Conservation (phyloP, 2,888 invertebrate genomes). For the Aspidiotus destructor region DNA sequence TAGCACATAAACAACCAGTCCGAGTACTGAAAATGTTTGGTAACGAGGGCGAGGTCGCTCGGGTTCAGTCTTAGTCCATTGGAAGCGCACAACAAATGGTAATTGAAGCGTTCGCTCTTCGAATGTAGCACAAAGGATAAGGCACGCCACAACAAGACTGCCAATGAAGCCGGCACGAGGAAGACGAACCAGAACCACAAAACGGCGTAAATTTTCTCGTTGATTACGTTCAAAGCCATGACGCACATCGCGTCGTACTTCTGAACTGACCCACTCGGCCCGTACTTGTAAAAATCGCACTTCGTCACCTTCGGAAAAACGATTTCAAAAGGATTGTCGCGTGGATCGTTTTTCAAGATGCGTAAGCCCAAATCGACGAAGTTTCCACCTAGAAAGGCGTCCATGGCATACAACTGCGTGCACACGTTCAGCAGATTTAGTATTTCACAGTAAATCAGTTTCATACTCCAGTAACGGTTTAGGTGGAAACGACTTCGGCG, state of each 20-base stretch:
- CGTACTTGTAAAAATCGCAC: constrained; percentile 82
- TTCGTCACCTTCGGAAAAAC: constrained; percentile 85
- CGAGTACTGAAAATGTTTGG: constrained; percentile 47
- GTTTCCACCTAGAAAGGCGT: constrained; percentile 82
- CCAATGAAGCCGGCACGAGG: constrained; percentile 54
- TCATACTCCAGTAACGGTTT: constrained; percentile 40
- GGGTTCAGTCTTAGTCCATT: constrained; percentile 33
- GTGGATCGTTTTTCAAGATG: constrained; percentile 62
- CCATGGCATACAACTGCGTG: constrained; percentile 76
- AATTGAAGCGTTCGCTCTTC: constrained; percentile 65
- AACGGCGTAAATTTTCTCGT: constrained; percentile 87
- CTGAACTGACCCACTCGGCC: constrained; percentile 74
- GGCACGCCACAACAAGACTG: constrained; percentile 56
- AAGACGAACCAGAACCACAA: constrained; percentile 89
- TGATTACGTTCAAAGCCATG: constrained; percentile 79
- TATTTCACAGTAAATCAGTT: constrained; percentile 73
- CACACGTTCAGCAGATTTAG: constrained; percentile 77
- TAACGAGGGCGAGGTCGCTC: constrained; percentile 34
- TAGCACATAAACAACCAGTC: constrained; percentile 81
- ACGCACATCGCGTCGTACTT: constrained; percentile 80
- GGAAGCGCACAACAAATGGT: constrained; percentile 51
- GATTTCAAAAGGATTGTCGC: constrained; percentile 81
- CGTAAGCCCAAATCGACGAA: constrained; percentile 73
- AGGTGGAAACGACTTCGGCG: constrained; percentile 34
- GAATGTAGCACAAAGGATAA: constrained; percentile 65